Evolutionary conservation across 2,888 invertebrate genomes (phyloP).

Genomic region (Elaeidobius kamerunicus): DNA sequence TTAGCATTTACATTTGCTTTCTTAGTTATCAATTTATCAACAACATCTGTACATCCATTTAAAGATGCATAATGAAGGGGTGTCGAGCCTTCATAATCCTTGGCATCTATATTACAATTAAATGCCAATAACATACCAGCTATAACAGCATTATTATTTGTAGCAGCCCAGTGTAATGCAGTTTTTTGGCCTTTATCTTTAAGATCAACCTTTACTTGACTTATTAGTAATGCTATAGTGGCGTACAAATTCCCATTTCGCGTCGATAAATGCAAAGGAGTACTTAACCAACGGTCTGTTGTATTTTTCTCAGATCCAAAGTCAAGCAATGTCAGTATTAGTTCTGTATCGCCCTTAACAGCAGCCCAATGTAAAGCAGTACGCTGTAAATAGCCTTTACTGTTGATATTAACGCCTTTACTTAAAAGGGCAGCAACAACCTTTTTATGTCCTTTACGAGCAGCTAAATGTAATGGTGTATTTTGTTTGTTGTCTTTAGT

Average conservation of each 20-base stretch:
- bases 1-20: background rate
- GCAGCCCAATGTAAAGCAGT: constrained; percentile 33
- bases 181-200: background rate
- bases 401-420: constrained; percentile 30
- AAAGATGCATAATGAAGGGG: background rate
- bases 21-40: background rate
- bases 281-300: background rate
- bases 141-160: background rate
- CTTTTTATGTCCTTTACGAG: constrained; percentile 5
- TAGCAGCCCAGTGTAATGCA: background rate
- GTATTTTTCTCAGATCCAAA: background rate
- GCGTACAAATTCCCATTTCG: background rate
- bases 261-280: background rate
- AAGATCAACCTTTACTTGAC: background rate
- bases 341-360: background rate
- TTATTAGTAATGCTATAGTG: background rate
- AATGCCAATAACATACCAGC: background rate
- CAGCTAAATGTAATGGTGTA: constrained; percentile 16
- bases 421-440: constrained; percentile 10
- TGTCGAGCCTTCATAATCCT: background rate
- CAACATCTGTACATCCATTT: background rate
- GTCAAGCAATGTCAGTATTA: background rate
- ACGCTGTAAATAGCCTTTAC: constrained; percentile 55
- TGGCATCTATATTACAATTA: background rate
- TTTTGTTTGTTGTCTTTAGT: constrained; percentile 36